A percentile compares a stretch with the other conserved stretches of the same genome.
These are phyloP conservation scores for Aplysina aerophoba DNA, from an alignment of 37 sponge, comb jelly and placozoan genomes.

Conservation along the genomic window DNA sequence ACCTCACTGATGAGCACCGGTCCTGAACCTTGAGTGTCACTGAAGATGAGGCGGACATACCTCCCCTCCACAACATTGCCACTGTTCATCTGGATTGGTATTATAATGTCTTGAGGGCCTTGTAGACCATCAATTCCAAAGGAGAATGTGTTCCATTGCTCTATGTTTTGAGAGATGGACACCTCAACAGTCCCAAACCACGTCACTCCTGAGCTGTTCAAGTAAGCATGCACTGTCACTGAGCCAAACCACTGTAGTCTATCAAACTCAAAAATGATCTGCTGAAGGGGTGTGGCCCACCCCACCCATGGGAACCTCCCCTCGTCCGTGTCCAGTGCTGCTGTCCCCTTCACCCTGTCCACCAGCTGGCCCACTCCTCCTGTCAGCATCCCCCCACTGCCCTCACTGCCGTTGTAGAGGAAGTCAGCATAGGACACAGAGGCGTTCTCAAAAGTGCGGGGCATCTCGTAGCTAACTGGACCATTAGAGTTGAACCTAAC, in stretches of 20 bases:
- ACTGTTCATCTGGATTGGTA: not conserved
- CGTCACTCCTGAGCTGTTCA: not conserved
- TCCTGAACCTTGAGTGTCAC: not conserved
- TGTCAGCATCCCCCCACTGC: not conserved
- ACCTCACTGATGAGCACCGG: conserved; percentile 1
- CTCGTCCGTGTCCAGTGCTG: not conserved
- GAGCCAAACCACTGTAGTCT: not conserved
- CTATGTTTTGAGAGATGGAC: not conserved
- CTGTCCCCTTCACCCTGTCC: not conserved
- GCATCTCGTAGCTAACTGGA: not conserved
- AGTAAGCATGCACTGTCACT: conserved; percentile 2
- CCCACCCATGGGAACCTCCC: conserved; percentile 10
- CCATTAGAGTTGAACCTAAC: not conserved
- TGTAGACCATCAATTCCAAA: not conserved
- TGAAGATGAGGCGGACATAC: not conserved
- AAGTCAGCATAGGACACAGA: not conserved
- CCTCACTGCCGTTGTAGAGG: not conserved
- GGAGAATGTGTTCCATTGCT: conserved; percentile 8
- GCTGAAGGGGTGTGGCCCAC: not conserved
- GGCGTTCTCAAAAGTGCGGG: not conserved
- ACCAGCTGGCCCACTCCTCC: conserved; percentile 11
- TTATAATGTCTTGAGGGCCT: not conserved
- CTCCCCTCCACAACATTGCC: not conserved
- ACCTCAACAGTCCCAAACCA: not conserved
- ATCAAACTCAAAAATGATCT: not conserved